Evolutionary conservation across 2,797 vertebrate genomes (phyloP), one percentile per base, ranked within the genome.

Genomic region (Helostoma temminkii): DNA sequence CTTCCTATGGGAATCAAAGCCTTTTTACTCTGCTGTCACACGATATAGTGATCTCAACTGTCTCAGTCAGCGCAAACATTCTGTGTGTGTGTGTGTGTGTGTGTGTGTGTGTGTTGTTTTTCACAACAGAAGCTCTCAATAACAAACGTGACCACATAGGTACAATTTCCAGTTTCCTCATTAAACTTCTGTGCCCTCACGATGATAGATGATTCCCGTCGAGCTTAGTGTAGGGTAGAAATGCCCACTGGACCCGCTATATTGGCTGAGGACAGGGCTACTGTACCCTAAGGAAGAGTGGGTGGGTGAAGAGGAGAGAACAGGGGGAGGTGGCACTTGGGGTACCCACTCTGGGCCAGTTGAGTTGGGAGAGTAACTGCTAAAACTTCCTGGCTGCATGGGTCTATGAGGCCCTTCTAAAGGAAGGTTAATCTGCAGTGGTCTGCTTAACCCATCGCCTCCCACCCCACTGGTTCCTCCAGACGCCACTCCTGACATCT

Each of bases 181-280:
- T 92, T 94, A 99, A 84, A 98, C 95, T 72, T 98, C 97, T 18
- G 97, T 97, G 60, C 96, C 97, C 76, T 99, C 98, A 49, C 96
- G 94, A 57, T 96, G 89, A 74, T 97, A 99, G 21, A 96, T 90
- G 39, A 93, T 83, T 55, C 93, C 94, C 50, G 94, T 93, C 0
- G 96, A 92, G 81, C 93, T 88, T 84, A 97, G 86, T 11, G 93
- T 63, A 48, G 94, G 95, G 88, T 98, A 99, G 92, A 98, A 98
- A 83, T 96, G 97, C 34, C 94, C 91, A 72, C 92, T 94, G 80
- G 96, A 94, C 7, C 91, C 86, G 64, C 89, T 94, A 83, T 96
- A 96, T 85, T 98, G 97, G 87, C 94, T 96, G 70, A 98, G 94
- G 76, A 95, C 94, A 0, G 96, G 92, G 62, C 93, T 94, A 4